Evolutionary conservation across 2,797 vertebrate genomes (phyloP).

Genomic region (Sebastes vulpes): DNA sequence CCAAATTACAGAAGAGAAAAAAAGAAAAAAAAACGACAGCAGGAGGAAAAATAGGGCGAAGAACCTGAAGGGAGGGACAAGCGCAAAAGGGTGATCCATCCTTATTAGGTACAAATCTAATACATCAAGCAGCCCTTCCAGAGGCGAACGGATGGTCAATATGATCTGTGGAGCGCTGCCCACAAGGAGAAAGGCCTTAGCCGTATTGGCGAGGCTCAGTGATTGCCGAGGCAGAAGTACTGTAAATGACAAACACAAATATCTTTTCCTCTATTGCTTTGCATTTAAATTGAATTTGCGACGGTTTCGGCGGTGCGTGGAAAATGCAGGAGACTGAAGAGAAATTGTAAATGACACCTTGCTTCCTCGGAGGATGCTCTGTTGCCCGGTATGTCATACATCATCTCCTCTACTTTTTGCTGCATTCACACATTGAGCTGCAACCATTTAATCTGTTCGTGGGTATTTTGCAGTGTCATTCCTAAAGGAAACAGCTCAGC

Average conservation of each 20-base stretch:
- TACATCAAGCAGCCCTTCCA: constrained; percentile 47
- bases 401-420: constrained; percentile 20
- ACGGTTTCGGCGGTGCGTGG: constrained; percentile 24
- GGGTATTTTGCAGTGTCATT: constrained; percentile 35
- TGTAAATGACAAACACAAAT: constrained; percentile 67
- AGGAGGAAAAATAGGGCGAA: constrained; percentile 38
- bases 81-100: constrained; percentile 65
- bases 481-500: neutral
- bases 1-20: constrained; percentile 52
- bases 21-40: neutral
- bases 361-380: constrained; percentile 32
- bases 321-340: constrained; percentile 42
- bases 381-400: constrained; percentile 38
- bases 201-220: neutral
- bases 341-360: constrained; percentile 55
- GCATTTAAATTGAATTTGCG: constrained; percentile 83
- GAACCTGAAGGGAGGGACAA: constrained; percentile 36
- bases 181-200: constrained; percentile 19
- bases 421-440: constrained; percentile 8
- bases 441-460: constrained; percentile 15
- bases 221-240: constrained; percentile 34
- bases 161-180: constrained; percentile 35
- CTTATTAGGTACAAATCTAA: constrained; percentile 69
- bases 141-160: constrained; percentile 47
- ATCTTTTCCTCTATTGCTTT: constrained; percentile 66